A percentile compares a stretch with the other conserved stretches of the same genome.
Evolutionary conservation across 2,797 vertebrate species (phyloP).

Genomic region (Tiaroga cobitis): DNA sequence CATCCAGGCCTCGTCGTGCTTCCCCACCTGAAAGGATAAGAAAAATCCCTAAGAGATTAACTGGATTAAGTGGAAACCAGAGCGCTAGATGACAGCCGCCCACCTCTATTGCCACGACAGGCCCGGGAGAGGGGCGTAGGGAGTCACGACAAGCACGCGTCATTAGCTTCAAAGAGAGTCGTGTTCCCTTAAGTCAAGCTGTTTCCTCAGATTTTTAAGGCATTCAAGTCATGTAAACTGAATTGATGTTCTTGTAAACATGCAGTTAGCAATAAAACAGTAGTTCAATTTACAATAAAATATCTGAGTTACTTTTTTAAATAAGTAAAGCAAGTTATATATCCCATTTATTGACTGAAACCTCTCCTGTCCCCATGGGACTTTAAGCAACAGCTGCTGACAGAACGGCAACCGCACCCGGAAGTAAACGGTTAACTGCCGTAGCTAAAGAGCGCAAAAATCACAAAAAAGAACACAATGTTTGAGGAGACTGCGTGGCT

Average conservation of each 20-base stretch:
- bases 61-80: slow-evolving; percentile 49
- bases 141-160: slow-evolving; percentile 67
- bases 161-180: slow-evolving; percentile 66
- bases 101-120: slow-evolving; percentile 18
- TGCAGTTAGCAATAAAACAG: slow-evolving; percentile 8
- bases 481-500: no score
- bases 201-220: slow-evolving; percentile 11
- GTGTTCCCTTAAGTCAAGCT: slow-evolving; percentile 22
- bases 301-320: neutral
- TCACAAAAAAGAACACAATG: no score
- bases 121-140: neutral
- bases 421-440: no score
- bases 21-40: slow-evolving; percentile 83
- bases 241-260: neutral
- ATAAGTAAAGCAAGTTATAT: neutral
- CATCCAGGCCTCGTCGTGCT: slow-evolving; percentile 99
- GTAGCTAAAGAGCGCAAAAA: no score
- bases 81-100: slow-evolving; percentile 52
- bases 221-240: slow-evolving; percentile 8
- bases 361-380: neutral
- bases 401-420: no score
- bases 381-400: no score
- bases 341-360: neutral
- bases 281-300: neutral
- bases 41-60: slow-evolving; percentile 59